A percentile compares a stretch with the other conserved stretches of the same genome.
Conservation (phyloP, 1,140 invertebrate genomes). For the Heliconius hewitsoni region DNA sequence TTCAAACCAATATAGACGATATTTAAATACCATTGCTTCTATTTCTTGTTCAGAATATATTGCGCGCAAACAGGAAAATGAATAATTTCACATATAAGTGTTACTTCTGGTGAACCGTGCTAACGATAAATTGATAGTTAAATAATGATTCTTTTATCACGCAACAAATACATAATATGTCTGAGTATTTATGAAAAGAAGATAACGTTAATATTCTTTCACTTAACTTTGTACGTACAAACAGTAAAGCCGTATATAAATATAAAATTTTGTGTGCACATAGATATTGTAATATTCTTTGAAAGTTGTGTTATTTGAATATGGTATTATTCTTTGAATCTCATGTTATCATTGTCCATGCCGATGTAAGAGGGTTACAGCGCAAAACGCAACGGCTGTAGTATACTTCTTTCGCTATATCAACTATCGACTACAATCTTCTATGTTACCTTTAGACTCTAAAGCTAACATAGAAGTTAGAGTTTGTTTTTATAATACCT, state of each 20-base stretch:
- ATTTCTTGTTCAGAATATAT: conserved; percentile 18
- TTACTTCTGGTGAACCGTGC: conserved; percentile 32
- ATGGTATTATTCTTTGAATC: not conserved
- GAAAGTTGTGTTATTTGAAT: not conserved
- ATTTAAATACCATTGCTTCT: conserved; percentile 18
- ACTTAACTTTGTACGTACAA: conserved; percentile 4
- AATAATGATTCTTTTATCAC: conserved; percentile 37
- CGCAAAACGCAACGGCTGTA: not conserved
- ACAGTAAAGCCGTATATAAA: not conserved
- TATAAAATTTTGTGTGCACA: not conserved
- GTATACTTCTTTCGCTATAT: not conserved
- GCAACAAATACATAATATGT: conserved; percentile 18
- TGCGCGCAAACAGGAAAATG: conserved; percentile 38
- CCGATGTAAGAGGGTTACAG: not conserved
- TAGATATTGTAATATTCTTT: not conserved
- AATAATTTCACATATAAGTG: conserved; percentile 38
- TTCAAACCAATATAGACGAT: conserved; percentile 15
- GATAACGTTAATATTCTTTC: conserved; percentile 7
- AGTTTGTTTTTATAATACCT: too few relatives aligned
- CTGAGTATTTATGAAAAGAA: conserved; percentile 17
- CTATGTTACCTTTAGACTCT: too few relatives aligned
- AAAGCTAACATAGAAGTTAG: too few relatives aligned
- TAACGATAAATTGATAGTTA: conserved; percentile 41
- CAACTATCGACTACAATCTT: not conserved
- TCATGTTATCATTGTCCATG: not conserved